Percentiles rank a stretch among this genome's conserved stretches.
phyloP scores from a whole-genome alignment of 2,888 invertebrate species.

The Sussaba pulchella region DNA sequence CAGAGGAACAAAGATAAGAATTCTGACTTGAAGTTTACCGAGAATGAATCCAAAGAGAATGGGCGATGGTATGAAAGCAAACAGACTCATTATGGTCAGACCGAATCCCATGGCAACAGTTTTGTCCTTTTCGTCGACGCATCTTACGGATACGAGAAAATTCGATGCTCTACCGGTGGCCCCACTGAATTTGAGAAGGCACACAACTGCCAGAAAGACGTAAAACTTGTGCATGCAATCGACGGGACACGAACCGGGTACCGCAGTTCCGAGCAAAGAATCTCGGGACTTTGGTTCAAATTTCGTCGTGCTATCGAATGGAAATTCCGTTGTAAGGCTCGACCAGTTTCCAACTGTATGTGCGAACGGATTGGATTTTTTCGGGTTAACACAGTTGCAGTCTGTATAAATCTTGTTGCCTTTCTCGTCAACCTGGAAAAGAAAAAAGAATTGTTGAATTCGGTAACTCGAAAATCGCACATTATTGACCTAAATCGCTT shows the following conservation, averaged over 20 bases:
- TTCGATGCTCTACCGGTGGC: conserved; percentile 88
- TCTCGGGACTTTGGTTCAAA: conserved; percentile 61
- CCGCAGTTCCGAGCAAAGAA: conserved; percentile 81
- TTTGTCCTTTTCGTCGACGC: conserved; percentile 90
- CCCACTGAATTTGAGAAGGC: conserved; percentile 87
- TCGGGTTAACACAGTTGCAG: conserved; percentile 85
- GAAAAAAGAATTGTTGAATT: background rate
- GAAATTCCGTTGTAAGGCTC: conserved; percentile 69
- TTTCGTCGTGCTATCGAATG: conserved; percentile 68
- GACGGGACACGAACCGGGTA: conserved; percentile 86
- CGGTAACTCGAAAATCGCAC: background rate
- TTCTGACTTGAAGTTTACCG: too few relatives aligned
- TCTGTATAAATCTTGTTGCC: conserved; percentile 83
- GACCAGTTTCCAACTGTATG: conserved; percentile 68
- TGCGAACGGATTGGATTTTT: conserved; percentile 64
- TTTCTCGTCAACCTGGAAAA: conserved; percentile 75
- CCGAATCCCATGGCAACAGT: conserved; percentile 90
- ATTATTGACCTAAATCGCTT: background rate
- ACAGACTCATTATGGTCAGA: conserved; percentile 88
- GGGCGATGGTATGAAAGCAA: conserved; percentile 91
- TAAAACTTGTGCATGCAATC: conserved; percentile 86
- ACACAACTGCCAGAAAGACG: conserved; percentile 86
- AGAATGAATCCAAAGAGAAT: conserved; percentile 91
- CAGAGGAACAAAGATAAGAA: background rate
- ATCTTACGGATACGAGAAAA: conserved; percentile 88